Evolutionary conservation across 2,113 vertebrate species (phyloP), one percentile per base, ranked within the genome.

Genomic region (Siniperca chuatsi): DNA sequence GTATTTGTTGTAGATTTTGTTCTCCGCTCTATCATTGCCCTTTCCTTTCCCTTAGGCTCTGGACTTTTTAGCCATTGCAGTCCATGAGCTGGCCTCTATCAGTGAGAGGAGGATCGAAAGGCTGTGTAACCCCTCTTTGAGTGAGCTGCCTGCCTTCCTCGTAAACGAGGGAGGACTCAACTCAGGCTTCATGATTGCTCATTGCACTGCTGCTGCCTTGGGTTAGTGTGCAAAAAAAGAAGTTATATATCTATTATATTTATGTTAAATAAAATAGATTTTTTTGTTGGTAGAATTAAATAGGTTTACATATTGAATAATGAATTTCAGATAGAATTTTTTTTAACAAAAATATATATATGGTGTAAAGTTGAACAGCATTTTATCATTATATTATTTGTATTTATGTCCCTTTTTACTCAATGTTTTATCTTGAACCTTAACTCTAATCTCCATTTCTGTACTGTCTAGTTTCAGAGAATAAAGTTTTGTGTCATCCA

Each of bases 181-280:
- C 94, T 99, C 98, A 0, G 99, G 99, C 2, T 99, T 99, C 94
- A 99, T 99, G 99, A 99, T 99, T 15, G 99, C 99, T 21, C 99
- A 99, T 90, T 99, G 99, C 89, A 98, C 99, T 0, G 98, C 99
- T 1, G 99, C 99, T 5, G 93, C 98, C 54, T 94, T 99, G 54
- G 99, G 99, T 99, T 75, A 93, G 97, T 89, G 50, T 58, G 23
- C 40, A 66, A 64, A 70, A 20, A 44, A 44, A 44, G 6, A 40
- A 40, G 6, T 52, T 37, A 6, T 15, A 15, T 67, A 10, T 11
- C 33, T 12, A 50, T 40, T 48, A 12, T 21, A 21, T 70, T 52
- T 1, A 44, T 44, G 23, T 33, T 25, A 0, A 29, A 33, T 69
- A 15, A 66, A 68, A 60, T 16, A n/a, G 12, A 60, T 54, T 18